phyloP scores from a whole-genome alignment of 1,140 invertebrate species.

The Megalonaias nervosa region DNA sequence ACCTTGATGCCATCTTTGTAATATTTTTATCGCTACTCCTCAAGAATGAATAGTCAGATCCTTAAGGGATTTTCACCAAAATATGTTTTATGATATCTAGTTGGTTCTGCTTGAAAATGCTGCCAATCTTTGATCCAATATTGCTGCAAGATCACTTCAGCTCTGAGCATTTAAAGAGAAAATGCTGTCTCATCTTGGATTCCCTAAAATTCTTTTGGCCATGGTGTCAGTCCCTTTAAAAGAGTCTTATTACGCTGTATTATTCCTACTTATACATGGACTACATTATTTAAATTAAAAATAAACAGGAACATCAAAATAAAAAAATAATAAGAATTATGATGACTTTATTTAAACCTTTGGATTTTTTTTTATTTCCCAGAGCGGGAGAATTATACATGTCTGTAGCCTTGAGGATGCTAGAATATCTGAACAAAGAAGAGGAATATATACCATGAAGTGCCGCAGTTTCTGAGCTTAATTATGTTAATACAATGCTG shows the following conservation, averaged over 20 bases:
- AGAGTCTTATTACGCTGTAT: background rate
- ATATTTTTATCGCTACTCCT: too few species aligned
- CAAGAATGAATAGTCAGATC: too few species aligned
- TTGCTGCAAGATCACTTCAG: too few species aligned
- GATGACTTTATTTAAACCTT: too few species aligned
- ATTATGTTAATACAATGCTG: constrained; percentile 79
- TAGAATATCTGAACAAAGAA: constrained; percentile 82
- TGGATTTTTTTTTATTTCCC: constrained; percentile 45
- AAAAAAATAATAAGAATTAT: too few species aligned
- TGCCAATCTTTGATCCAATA: too few species aligned
- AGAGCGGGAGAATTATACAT: constrained; percentile 82
- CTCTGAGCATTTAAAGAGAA: too few species aligned
- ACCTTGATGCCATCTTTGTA: too few species aligned
- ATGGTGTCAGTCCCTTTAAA: background rate
- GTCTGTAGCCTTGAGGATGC: constrained; percentile 79
- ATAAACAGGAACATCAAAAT: background rate
- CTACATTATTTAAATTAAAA: background rate
- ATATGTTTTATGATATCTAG: too few species aligned
- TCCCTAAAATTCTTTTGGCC: background rate
- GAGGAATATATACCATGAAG: constrained; percentile 77
- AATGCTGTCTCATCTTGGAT: too few species aligned
- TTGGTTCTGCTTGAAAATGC: too few species aligned
- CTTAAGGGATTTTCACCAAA: too few species aligned
- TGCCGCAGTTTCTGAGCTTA: constrained; percentile 77
- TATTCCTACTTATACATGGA: background rate